These are phyloP conservation scores for Cordilura impudica DNA, from an alignment of 2,888 invertebrate genomes.

Conservation along the genomic window DNA sequence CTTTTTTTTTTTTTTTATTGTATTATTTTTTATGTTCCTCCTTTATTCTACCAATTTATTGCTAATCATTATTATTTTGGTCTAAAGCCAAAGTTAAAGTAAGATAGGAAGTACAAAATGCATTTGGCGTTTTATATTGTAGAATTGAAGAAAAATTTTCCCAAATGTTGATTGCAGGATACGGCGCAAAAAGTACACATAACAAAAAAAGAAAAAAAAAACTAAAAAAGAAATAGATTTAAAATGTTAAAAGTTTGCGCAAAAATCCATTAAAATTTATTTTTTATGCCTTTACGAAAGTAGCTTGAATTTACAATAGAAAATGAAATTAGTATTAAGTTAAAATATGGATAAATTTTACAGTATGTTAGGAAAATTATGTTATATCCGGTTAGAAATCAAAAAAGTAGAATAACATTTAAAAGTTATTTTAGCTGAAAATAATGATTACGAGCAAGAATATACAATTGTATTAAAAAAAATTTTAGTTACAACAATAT, in stretches of 20 bases:
- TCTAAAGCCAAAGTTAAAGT: constrained; percentile 56
- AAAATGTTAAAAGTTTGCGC: constrained; percentile 59
- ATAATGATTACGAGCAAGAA: no score
- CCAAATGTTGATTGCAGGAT: constrained; percentile 23
- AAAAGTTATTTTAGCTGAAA: no score
- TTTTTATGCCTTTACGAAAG: constrained; percentile 51
- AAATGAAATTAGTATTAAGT: constrained; percentile 57
- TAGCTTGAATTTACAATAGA: constrained; percentile 44
- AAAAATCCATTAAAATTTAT: constrained; percentile 61
- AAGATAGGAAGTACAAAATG: constrained; percentile 56
- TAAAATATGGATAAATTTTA: constrained; percentile 1
- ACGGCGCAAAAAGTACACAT: not conserved
- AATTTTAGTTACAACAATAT: no score
- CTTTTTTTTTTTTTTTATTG: constrained; percentile 21
- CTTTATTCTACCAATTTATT: constrained; percentile 60
- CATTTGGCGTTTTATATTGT: constrained; percentile 53
- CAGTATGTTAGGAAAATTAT: constrained; percentile 22
- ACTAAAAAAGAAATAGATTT: constrained; percentile 54
- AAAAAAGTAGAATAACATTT: no score
- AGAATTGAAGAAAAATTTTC: constrained; percentile 25
- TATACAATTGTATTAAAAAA: no score
- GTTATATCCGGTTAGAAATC: not conserved
- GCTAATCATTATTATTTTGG: constrained; percentile 63
- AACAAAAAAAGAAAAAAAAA: no score
- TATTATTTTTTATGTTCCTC: constrained; percentile 7